Base-by-base conservation (phyloP, 2,113 vertebrate genomes). In the Odocoileus hemionus region DNA sequence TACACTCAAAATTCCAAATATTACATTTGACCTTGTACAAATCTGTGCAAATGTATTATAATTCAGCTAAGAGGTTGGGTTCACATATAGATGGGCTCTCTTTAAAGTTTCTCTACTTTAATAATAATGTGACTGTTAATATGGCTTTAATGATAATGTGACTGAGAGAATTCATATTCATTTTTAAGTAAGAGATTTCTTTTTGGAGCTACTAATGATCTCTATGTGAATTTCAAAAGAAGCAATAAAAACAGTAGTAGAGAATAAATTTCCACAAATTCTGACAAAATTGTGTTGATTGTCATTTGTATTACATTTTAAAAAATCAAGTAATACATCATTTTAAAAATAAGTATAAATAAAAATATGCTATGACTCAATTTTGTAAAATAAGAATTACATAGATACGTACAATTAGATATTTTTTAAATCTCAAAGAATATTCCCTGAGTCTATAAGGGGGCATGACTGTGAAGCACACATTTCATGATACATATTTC, bases 101-200 rank as follows among this genome's bases (percentile, higher is more conserved):
- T 82, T 64, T 89, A n/a, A 89, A 39, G 13, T 80, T 92, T 58
- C 45, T 89, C 61, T 74, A 50, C 14, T 91, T 91, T 93, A 82
- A n/a, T 1, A 94, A 85, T 91, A 92, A 78, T 33, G 93, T 58
- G 19, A 94, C 6, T 6, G 5, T 13, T 76, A 26, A 76, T 43
- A 13, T 15, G 39, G 70, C 70, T 26, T 76, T 76, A 76, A 76
- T 43, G 23, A 43, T 26, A 43, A 26, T 52, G 28, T 33, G 28
- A 70, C 67, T 70, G 19, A 91, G 39, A 95, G 2, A 89, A 91
- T 55, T 5, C 36, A 93, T 33, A 33, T 8, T 82, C 50, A 93
- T 57, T 93, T 55, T 96, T 60, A 97, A 95, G 50, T 76, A 79
- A 84, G n/a, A 93, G 19, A 45, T 45, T 93, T 85, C 28, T 90